phyloP scores from a whole-genome alignment of 23 tunicate genomes.

The Aplidium turbinatum region DNA sequence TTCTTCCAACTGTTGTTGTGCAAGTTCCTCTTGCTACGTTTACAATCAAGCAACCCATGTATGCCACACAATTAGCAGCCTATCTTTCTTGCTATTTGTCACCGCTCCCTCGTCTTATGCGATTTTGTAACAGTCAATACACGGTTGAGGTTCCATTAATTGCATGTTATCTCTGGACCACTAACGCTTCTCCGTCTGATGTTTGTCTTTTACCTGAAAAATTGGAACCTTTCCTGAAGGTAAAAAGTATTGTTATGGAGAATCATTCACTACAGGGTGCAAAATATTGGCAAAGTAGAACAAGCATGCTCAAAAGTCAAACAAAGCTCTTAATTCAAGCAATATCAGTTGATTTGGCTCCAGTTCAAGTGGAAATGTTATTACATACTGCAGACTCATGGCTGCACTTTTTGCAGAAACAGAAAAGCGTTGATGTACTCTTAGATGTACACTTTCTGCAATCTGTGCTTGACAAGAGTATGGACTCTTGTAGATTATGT shows the following conservation, averaged over 20 bases:
- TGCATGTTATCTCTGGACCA: conserved; percentile 4
- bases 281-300: conserved; percentile 40
- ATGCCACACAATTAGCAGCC: conserved; percentile 59
- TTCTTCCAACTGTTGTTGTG: conserved; percentile 27
- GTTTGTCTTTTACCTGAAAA: not conserved
- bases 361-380: conserved; percentile 40
- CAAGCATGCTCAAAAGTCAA: conserved; percentile 40
- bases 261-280: conserved; percentile 33
- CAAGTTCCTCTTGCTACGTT: conserved; percentile 14
- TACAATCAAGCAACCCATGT: conserved; percentile 61
- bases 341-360: not conserved
- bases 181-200: not conserved
- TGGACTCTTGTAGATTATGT: not conserved
- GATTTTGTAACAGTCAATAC: conserved; percentile 51
- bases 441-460: conserved; percentile 32
- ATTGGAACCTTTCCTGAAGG: not conserved
- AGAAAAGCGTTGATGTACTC: too few relatives aligned
- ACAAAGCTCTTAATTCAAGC: conserved; percentile 5
- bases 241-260: conserved; percentile 13
- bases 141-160: conserved; percentile 5
- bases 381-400: conserved; percentile 58
- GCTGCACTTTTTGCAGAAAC: conserved; percentile 26
- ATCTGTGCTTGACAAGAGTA: not conserved
- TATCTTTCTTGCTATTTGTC: conserved; percentile 39
- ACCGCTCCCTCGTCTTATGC: conserved; percentile 33